Evolutionary conservation across 2,113 vertebrate genomes (phyloP).

Genomic region (Phrynosoma platyrhinos): DNA sequence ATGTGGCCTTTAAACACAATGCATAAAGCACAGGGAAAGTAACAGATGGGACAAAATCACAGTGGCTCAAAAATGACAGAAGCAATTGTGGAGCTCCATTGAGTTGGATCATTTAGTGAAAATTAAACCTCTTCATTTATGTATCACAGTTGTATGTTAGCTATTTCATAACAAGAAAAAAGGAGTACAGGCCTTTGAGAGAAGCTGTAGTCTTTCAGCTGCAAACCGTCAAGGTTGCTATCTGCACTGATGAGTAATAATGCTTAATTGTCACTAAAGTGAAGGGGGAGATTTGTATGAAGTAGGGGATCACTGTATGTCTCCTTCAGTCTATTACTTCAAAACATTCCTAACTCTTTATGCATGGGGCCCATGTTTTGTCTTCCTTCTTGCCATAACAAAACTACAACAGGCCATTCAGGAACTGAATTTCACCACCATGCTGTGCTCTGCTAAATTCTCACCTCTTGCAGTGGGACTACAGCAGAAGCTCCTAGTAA

Average conservation of each 20-base stretch:
- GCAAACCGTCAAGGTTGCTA: neutral
- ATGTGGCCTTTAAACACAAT: constrained; percentile 84
- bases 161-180: no score
- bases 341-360: neutral
- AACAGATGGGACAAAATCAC: constrained; percentile 12
- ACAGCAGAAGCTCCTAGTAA: no score
- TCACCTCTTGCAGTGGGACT: no score
- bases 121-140: neutral
- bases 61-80: constrained; percentile 43
- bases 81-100: neutral
- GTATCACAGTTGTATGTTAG: neutral
- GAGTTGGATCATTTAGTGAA: neutral
- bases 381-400: neutral
- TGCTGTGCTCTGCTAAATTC: no score
- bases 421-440: no score
- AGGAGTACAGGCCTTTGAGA: neutral
- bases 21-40: constrained; percentile 1
- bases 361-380: neutral
- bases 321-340: neutral
- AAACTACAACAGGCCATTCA: no score
- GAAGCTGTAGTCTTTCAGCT: neutral
- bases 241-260: no score
- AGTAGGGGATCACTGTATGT: neutral
- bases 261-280: neutral
- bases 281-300: neutral